phyloP scores from a whole-genome alignment of 2,113 vertebrate genomes.

The Pelodiscus sinensis region DNA sequence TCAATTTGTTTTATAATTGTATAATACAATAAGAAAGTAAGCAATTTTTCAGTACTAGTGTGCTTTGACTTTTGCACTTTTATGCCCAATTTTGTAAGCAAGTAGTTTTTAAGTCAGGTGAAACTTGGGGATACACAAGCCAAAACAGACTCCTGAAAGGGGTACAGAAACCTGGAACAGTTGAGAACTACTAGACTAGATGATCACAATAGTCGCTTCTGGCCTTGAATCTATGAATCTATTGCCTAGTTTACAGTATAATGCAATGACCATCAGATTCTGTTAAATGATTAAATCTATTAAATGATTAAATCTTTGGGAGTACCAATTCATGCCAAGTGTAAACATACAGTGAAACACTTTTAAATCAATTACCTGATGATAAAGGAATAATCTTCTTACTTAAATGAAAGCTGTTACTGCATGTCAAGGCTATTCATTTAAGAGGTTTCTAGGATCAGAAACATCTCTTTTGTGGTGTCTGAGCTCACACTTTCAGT shows the following conservation, averaged over 20 bases:
- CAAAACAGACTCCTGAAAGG: too few relatives aligned
- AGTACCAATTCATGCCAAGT: constrained; percentile 44
- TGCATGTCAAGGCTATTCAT: constrained; percentile 59
- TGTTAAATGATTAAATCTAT: constrained; percentile 63
- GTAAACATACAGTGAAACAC: constrained; percentile 70
- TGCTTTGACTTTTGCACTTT: too few relatives aligned
- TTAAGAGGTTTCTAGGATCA: constrained; percentile 74
- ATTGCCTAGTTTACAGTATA: constrained; percentile 20
- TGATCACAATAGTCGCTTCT: background rate
- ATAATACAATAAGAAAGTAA: too few relatives aligned
- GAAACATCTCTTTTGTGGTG: constrained; percentile 35
- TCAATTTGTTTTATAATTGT: too few relatives aligned
- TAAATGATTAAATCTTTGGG: constrained; percentile 60
- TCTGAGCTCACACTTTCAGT: constrained; percentile 72
- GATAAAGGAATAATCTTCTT: constrained; percentile 76
- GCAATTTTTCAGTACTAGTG: too few relatives aligned
- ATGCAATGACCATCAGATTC: constrained; percentile 46
- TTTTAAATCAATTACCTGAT: constrained; percentile 75
- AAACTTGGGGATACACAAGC: too few relatives aligned
- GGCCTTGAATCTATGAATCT: background rate
- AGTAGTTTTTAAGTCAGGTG: too few relatives aligned
- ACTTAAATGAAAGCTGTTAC: constrained; percentile 73
- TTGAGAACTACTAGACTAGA: background rate
- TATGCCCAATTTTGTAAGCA: too few relatives aligned
- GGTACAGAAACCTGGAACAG: too few relatives aligned